A percentile compares a stretch with the other conserved stretches of the same genome.
Conservation (phyloP, 2,888 invertebrate species). For the Chrysomela aeneicollis region DNA sequence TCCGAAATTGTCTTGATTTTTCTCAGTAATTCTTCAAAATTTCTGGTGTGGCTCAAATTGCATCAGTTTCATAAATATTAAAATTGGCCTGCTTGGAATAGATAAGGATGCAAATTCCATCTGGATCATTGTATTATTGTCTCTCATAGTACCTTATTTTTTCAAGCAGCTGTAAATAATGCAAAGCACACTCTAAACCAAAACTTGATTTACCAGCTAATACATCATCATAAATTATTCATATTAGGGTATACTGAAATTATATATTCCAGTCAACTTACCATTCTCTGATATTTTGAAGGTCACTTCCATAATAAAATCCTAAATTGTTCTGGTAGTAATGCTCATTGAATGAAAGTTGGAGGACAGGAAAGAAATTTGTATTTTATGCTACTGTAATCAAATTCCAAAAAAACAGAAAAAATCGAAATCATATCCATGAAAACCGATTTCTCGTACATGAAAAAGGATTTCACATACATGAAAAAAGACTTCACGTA, state of each 20-base stretch:
- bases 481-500: background rate
- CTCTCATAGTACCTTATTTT: background rate
- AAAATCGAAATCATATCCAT: no score
- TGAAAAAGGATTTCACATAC: background rate
- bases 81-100: background rate
- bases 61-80: background rate
- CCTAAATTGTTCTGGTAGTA: no score
- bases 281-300: slow-evolving; percentile 1
- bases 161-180: background rate
- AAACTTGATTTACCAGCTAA: background rate
- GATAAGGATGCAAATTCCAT: background rate
- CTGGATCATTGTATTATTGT: background rate
- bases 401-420: no score
- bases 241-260: background rate
- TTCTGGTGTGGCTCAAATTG: slow-evolving; percentile 19
- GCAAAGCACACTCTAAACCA: background rate
- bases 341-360: no score
- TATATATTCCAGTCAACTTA: slow-evolving; percentile 1
- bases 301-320: background rate
- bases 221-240: background rate
- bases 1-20: background rate
- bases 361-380: no score
- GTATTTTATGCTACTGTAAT: no score
- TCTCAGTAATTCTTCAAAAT: slow-evolving; percentile 7
- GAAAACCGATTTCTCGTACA: no score